These are phyloP conservation scores for Sinonovacula constricta DNA, from an alignment of 1,140 invertebrate genomes.

Conservation along the genomic window DNA sequence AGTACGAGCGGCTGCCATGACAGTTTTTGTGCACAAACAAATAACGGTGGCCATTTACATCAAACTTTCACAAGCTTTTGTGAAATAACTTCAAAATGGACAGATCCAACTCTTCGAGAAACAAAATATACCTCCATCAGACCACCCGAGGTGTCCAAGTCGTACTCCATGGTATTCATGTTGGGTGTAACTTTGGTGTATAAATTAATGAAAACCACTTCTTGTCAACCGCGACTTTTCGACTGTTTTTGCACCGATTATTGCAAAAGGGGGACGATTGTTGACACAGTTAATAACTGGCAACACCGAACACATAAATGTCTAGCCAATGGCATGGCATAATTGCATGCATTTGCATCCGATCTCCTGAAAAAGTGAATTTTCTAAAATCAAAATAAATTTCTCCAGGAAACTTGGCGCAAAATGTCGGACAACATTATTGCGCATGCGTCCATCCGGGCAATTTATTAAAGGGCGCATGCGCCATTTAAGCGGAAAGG, in stretches of 20 bases:
- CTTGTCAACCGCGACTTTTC: not conserved
- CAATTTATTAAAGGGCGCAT: too few relatives aligned
- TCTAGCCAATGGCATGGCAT: not conserved
- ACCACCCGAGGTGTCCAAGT: slow-evolving; percentile 83
- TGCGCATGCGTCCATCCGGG: slow-evolving; percentile 71
- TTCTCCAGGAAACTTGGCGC: slow-evolving; percentile 67
- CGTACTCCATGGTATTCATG: slow-evolving; percentile 79
- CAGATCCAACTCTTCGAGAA: too few relatives aligned
- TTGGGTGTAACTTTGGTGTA: slow-evolving; percentile 6
- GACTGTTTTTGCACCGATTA: not conserved
- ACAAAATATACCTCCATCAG: slow-evolving; percentile 83
- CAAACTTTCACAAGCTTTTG: too few relatives aligned
- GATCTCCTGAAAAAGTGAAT: slow-evolving; percentile 25
- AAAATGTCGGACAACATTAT: slow-evolving; percentile 67
- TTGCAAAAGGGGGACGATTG: slow-evolving; percentile 11
- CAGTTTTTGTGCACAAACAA: not conserved
- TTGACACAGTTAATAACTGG: not conserved
- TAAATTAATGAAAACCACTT: slow-evolving; percentile 9
- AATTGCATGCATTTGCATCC: slow-evolving; percentile 7
- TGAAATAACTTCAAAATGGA: too few relatives aligned
- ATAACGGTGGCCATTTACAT: slow-evolving; percentile 23
- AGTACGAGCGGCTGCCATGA: slow-evolving; percentile 26
- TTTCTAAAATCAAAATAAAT: slow-evolving; percentile 38
- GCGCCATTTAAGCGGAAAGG: too few relatives aligned
- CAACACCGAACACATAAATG: not conserved